These are phyloP conservation scores for Lepidurus arcticus DNA, from an alignment of 1,140 invertebrate species.

Conservation along the genomic window DNA sequence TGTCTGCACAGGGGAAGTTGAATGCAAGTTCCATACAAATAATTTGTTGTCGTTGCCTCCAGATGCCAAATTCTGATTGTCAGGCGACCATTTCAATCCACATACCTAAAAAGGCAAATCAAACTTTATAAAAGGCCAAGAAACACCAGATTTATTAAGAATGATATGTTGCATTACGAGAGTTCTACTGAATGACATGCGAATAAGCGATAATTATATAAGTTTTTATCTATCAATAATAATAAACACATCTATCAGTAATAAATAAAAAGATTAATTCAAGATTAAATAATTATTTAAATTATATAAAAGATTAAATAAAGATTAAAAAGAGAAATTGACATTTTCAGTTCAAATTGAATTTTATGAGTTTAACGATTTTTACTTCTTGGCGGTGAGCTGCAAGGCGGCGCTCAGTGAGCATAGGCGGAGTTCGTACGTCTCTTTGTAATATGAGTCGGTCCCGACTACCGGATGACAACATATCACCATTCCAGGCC, in stretches of 20 bases:
- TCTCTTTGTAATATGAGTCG: conserved; percentile 91
- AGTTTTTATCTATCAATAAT: too few species aligned
- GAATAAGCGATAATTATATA: too few species aligned
- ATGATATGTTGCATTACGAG: too few species aligned
- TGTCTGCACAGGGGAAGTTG: conserved; percentile 81
- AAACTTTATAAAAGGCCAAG: conserved; percentile 25
- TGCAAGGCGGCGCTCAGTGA: conserved; percentile 69
- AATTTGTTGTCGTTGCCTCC: conserved; percentile 98
- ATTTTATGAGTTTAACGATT: neutral
- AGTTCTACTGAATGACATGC: too few species aligned
- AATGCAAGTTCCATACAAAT: conserved; percentile 95
- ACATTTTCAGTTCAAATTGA: neutral
- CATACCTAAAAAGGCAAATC: conserved; percentile 57
- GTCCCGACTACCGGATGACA: conserved; percentile 94
- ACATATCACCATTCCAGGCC: conserved; percentile 95
- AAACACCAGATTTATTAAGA: conserved; percentile 24
- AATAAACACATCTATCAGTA: too few species aligned
- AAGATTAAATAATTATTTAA: too few species aligned
- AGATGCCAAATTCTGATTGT: conserved; percentile 95
- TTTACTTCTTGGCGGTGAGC: conserved; percentile 92
- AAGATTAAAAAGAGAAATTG: too few species aligned
- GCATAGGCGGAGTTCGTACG: conserved; percentile 74
- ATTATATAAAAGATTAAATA: too few species aligned
- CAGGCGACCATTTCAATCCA: conserved; percentile 98
- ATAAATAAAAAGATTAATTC: too few species aligned